phyloP scores from a whole-genome alignment of 2,113 vertebrate genomes.

The Rhadina sibilatrix region DNA sequence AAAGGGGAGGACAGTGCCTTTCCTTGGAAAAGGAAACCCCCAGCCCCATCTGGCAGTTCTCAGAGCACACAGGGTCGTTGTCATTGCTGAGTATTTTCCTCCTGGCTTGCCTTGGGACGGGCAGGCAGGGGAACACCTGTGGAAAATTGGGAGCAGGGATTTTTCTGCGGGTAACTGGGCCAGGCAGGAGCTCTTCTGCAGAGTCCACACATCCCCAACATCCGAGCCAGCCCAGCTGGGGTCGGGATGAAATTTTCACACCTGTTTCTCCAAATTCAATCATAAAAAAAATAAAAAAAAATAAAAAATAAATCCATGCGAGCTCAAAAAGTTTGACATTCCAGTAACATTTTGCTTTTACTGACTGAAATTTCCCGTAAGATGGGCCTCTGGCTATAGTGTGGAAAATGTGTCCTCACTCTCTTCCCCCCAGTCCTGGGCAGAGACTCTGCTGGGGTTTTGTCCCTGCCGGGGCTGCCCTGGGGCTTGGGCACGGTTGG shows the following conservation, averaged over 20 bases:
- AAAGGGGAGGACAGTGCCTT: background rate
- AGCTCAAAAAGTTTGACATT: conserved; percentile 11
- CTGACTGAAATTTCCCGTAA: conserved; percentile 33
- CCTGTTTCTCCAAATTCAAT: conserved; percentile 39
- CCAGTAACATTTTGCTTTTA: conserved; percentile 40
- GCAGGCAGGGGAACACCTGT: background rate
- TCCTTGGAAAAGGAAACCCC: background rate
- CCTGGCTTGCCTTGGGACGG: background rate
- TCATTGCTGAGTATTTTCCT: background rate
- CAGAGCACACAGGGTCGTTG: background rate
- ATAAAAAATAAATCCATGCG: background rate
- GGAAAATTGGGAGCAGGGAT: background rate
- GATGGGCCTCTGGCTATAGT: conserved; percentile 14
- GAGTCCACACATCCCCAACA: background rate
- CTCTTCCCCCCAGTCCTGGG: background rate
- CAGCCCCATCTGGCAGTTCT: background rate
- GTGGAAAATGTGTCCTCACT: conserved; percentile 63
- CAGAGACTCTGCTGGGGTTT: background rate
- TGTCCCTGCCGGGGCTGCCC: background rate
- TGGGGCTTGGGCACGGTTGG: background rate
- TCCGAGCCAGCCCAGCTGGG: background rate
- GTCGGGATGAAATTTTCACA: conserved; percentile 61
- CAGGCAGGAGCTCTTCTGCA: conserved; percentile 39
- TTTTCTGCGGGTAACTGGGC: background rate
- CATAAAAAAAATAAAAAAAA: conserved; percentile 15